Evolutionary conservation across 35 echinoderm and acorn worm genomes (phyloP), one percentile per base, ranked within the genome.

Genomic region (Strongylocentrotus purpuratus): DNA sequence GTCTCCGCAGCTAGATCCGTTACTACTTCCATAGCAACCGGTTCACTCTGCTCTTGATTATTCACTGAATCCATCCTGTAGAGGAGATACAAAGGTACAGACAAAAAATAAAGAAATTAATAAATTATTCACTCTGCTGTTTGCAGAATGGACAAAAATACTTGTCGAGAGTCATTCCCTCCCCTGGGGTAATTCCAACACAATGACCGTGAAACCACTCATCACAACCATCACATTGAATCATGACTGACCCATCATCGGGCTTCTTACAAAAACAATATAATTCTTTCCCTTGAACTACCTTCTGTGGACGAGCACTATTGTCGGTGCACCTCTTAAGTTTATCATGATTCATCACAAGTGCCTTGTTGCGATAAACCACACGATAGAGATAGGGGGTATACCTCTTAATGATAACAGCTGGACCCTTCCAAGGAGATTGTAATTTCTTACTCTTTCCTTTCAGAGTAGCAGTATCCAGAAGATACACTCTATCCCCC

Each of bases 131-230:
- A 52, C 48, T 13, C 48, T 52, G 8, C 48, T 52, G 48, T 52
- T 52, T 52, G 13, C 48, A 52, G 48, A 70, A 70, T 20, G 17
- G 17, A 28, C 95, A 96, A n/a, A 11, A 78, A 94, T 96, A 96
- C 35, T 94, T 94, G 32, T 96, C 95, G 15, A 96, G 78, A 20
- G 59, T 41, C 45, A 52, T 94, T 18, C 65, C 78, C 17, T 96
- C 70, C 33, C 17, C 65, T 46, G 92, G 61, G 25, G 95, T 46
- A 13, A 96, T 46, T 5, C 48, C 46, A 25, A 96, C 95, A 46
- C 95, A 96, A 18, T 14, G 31, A 61, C 95, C 92, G 61, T 96
- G 95, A 60, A 86, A 96, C 95, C 95, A 96, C 48, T 96, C 95
- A 33, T 94, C 90, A 52, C 95, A 96, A 11, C 18, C 60, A 88